phyloP scores from a whole-genome alignment of 2,888 invertebrate genomes.

The Adineta ricciae region DNA sequence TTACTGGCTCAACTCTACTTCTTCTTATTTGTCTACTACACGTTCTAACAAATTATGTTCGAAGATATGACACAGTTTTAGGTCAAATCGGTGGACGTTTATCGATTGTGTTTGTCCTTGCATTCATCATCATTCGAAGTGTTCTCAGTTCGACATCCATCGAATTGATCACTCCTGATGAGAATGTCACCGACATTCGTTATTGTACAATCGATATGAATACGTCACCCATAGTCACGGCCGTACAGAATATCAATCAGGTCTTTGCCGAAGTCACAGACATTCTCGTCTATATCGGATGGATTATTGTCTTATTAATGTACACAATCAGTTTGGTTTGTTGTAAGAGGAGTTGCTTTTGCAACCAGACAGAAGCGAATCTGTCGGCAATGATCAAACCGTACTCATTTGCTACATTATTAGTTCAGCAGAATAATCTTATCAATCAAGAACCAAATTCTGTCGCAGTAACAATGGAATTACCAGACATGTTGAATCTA shows the following conservation, averaged over 20 bases:
- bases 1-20: neutral
- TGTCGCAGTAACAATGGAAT: neutral
- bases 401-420: neutral
- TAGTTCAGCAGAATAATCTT: neutral
- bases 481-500: neutral
- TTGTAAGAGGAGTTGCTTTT: neutral
- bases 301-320: neutral
- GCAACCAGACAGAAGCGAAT: neutral
- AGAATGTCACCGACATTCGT: neutral
- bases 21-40: neutral
- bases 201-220: neutral
- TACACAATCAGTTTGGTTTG: neutral
- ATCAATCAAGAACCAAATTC: neutral
- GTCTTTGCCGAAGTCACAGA: neutral
- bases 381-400: neutral
- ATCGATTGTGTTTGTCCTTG: neutral
- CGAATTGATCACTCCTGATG: neutral
- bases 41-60: neutral
- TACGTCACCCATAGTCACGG: neutral
- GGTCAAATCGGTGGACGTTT: conserved; percentile 6
- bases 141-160: neutral
- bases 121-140: neutral
- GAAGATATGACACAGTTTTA: neutral
- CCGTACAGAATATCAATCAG: neutral
- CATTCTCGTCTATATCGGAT: neutral